Conservation (phyloP, 2,888 invertebrate genomes). For the Apotomis betuletana region DNA sequence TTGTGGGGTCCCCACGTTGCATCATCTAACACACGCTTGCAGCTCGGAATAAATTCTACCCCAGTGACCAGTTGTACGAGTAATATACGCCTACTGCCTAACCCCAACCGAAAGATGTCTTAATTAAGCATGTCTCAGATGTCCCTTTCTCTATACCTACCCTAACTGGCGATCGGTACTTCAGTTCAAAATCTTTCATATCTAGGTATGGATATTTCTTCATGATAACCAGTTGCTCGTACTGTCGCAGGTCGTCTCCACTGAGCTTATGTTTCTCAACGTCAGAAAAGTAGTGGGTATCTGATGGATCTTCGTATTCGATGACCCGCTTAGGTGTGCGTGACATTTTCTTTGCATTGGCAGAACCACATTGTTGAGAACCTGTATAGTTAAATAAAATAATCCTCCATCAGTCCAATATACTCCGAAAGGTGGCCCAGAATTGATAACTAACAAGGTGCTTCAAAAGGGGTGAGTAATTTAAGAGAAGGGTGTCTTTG, state of each 20-base stretch:
- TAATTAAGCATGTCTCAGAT: background rate
- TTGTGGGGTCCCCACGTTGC: too few relatives aligned
- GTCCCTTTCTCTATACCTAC: background rate
- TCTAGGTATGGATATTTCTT: conserved; percentile 78
- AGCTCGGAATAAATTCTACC: too few relatives aligned
- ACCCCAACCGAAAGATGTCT: too few relatives aligned
- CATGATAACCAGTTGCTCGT: conserved; percentile 73
- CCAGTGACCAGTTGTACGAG: too few relatives aligned
- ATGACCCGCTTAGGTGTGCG: background rate
- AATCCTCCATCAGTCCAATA: too few relatives aligned
- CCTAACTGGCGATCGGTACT: conserved; percentile 59
- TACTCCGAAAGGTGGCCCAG: too few relatives aligned
- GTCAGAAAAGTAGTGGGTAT: background rate
- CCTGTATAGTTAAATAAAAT: background rate
- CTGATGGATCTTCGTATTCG: background rate
- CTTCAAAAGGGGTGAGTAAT: too few relatives aligned
- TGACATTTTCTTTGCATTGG: conserved; percentile 42
- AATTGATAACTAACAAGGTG: too few relatives aligned
- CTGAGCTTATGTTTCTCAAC: conserved; percentile 52
- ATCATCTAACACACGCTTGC: too few relatives aligned
- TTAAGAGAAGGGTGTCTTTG: too few relatives aligned
- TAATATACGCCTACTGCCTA: too few relatives aligned
- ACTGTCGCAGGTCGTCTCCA: conserved; percentile 67
- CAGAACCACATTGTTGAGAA: conserved; percentile 9
- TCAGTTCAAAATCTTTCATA: conserved; percentile 67